Conservation (phyloP, 2,797 vertebrate species). For the Hydrocynus forskahlii region DNA sequence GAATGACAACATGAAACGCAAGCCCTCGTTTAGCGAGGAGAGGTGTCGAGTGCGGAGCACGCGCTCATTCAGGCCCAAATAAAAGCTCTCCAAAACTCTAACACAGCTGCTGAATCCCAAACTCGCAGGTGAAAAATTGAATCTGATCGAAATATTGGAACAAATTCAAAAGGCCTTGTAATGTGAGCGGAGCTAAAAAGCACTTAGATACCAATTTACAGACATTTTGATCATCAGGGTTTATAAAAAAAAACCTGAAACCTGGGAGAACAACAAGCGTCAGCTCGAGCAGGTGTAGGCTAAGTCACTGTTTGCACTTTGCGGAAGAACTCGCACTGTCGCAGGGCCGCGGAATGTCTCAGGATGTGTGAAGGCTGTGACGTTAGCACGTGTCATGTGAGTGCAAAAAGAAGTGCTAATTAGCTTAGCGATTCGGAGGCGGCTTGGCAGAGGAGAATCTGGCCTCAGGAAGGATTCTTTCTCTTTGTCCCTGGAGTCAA, state of each 20-base stretch:
- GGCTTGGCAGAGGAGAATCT: constrained; percentile 1
- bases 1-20: neutral
- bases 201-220: neutral
- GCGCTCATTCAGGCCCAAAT: neutral
- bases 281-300: constrained; percentile 12
- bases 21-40: neutral
- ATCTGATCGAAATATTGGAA: too few species aligned
- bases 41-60: constrained; percentile 8
- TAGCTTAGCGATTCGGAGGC: constrained; percentile 16
- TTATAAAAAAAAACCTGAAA: neutral
- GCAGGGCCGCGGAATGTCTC: neutral
- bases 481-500: constrained; percentile 24
- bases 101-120: neutral
- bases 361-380: neutral
- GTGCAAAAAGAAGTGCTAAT: constrained; percentile 17
- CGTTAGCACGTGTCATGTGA: neutral
- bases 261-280: neutral
- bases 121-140: too few species aligned
- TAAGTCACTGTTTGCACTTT: neutral
- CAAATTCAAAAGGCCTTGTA: neutral
- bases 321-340: neutral
- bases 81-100: constrained; percentile 4
- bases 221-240: neutral
- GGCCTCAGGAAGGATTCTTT: constrained; percentile 9
- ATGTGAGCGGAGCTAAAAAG: neutral